Evolutionary conservation across 2,797 vertebrate genomes (phyloP).

Genomic region (Podarcis siculus): DNA sequence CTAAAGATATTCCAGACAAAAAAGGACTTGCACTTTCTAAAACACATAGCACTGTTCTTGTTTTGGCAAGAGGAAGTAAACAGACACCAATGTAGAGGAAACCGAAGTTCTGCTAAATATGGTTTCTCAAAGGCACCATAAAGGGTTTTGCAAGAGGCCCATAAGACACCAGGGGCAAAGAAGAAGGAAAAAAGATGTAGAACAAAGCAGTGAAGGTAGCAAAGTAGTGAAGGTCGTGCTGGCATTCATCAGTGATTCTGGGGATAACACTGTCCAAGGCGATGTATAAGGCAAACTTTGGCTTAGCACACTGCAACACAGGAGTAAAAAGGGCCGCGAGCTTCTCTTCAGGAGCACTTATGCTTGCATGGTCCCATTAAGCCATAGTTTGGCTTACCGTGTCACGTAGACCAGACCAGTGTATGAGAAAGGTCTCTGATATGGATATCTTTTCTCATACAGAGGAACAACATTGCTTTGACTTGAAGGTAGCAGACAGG

Average conservation of each 20-base stretch:
- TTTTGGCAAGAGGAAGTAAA: not conserved
- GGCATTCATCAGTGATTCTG: not conserved
- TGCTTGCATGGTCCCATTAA: no score
- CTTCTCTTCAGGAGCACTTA: no score
- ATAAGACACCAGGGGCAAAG: not conserved
- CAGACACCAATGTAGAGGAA: not conserved
- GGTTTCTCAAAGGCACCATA: not conserved
- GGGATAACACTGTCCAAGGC: not conserved
- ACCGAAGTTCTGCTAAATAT: no score
- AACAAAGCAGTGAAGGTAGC: no score
- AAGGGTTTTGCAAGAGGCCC: no score
- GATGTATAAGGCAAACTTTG: not conserved
- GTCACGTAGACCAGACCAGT: no score
- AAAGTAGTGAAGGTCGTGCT: not conserved
- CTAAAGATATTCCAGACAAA: not conserved
- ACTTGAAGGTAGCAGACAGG: no score
- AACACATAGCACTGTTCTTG: not conserved
- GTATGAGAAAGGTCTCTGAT: no score
- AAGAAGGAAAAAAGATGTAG: not conserved
- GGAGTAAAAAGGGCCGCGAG: no score
- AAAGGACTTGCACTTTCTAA: not conserved
- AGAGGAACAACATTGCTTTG: not conserved
- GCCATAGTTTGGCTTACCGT: no score
- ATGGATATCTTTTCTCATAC: not conserved
- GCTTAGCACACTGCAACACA: no score